Base-by-base conservation (phyloP, 2,113 vertebrate genomes). In the Actenoides hombroni region DNA sequence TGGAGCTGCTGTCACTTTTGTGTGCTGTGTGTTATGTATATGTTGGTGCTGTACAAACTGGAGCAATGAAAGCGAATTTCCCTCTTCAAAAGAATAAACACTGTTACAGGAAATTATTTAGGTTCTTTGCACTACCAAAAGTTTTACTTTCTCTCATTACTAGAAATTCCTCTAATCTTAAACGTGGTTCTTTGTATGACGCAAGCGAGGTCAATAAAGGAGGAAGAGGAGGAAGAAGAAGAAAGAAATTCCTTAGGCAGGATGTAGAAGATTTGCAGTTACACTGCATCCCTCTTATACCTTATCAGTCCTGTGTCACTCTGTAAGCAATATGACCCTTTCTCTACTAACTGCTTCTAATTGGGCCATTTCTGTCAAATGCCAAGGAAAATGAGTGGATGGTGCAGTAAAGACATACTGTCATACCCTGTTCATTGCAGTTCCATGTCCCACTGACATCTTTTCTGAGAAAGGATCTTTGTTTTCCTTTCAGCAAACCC, bases 401-500 rank as follows among this genome's bases (percentile, higher is more conserved):
- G 35, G 7, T 60, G 19, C 17, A 23, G 24, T 40, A 18, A 61
- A 76, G 49, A 17, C 31, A 18, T 33, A 16, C 24, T 25, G n/a
- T 54, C 16, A 16, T 48, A 57, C 26, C 9, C 13, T 23, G 17
- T 29, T 8, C 5, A 0, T 24, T 69, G 9, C 13, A 29, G 29
- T 61, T 80, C 28, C 24, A 3, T 48, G 42, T 59, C 16, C n/a
- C 6, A 7, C 42, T 44, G 37, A 49, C 4, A 1, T 14, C 5
- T 16, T 73, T 49, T 44, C 37, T 93, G 54, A 67, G 29, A 5
- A 59, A 85, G 11, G 42, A 2, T 89, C n/a, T 92, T 83, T 86
- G 31, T 92, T 76, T 82, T 59, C 84, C 59, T 67, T 96, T n/a
- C 92, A 99, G 99, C 94, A n/a, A 98, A 94, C 81, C 99, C 99